These are phyloP conservation scores for Tympanoctomys barrerae DNA, from an alignment of 2,797 vertebrate genomes.

Conservation along the genomic window DNA sequence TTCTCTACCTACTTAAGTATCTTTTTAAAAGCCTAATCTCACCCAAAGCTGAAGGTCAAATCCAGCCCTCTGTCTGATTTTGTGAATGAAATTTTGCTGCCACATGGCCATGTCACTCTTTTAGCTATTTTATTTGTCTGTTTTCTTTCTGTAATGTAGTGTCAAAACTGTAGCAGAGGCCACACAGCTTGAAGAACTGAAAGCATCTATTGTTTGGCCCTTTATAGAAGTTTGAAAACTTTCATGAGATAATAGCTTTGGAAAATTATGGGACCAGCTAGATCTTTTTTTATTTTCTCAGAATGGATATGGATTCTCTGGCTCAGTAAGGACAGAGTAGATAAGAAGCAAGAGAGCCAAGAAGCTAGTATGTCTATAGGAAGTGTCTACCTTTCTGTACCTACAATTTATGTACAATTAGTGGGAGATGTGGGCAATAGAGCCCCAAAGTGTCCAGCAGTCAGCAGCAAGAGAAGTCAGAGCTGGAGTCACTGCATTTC, in stretches of 20 bases:
- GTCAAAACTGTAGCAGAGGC: accelerated
- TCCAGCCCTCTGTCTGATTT: neutral
- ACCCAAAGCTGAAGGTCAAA: neutral
- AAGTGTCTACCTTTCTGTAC: no score
- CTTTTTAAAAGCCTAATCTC: neutral
- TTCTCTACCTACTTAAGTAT: neutral
- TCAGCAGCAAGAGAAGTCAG: neutral
- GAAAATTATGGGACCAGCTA: neutral
- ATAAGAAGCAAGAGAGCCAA: neutral
- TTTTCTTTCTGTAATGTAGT: accelerated
- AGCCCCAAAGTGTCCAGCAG: neutral
- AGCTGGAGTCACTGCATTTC: neutral
- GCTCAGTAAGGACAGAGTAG: neutral
- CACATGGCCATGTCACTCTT: accelerated
- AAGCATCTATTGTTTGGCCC: neutral
- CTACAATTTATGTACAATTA: accelerated
- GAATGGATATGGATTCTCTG: neutral
- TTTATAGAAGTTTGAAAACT: neutral
- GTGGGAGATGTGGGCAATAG: neutral
- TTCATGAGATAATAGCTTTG: neutral
- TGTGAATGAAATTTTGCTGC: neutral
- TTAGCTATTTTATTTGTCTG: neutral
- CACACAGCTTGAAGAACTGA: neutral
- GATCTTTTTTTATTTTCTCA: neutral
- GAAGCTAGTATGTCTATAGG: no score